Base-by-base conservation (phyloP, 2,797 vertebrate genomes). In the Nothura maculosa region DNA sequence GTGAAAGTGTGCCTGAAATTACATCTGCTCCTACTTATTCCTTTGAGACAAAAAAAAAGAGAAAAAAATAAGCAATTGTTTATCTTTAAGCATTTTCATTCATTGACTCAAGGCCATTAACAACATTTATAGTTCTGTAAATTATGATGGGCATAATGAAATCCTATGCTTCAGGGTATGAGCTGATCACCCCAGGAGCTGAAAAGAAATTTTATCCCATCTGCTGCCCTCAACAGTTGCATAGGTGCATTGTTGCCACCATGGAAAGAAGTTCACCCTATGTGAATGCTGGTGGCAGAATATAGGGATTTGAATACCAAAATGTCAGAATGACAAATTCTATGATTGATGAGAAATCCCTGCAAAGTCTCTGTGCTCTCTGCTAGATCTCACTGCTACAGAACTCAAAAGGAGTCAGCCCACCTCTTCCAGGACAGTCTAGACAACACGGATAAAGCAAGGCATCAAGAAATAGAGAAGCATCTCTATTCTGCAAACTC, bases 111-210 rank as follows among this genome's bases (percentile, higher is more conserved):
- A 20, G 36, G 45, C 22, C 19, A 63, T 48, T 76, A 94, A 69
- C 63, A 87, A 64, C 48, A 86, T 62, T 84, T 92, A 84, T 25
- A 93, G 43, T 36, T 70, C 77, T 50, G 81, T 67, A 89, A 92
- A 73, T 81, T 84, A 62, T 20, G 63, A 93, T 67, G 47, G 79
- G 48, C 47, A 87, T 61, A 94, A 93, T 86, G 43, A 94, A 87
- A 86, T 81, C 57, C 63, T 89, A 21, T 47, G 32, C 74, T 94
- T 67, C 19, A 1, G 87, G 45, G 48, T 54, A 86, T 25, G 10
- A 94, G 12, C 40, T 81, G 82, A 84, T 92, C 55, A 79, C 60
- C 52, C 20, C 1, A 70, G 60, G 54, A 74, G 25, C 54, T 58
- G 38, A 36, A 54, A 67, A 87, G 77, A 76, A 81, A 74, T 81